Conservation (phyloP, 2,113 vertebrate species). For the Excalfactoria chinensis region DNA sequence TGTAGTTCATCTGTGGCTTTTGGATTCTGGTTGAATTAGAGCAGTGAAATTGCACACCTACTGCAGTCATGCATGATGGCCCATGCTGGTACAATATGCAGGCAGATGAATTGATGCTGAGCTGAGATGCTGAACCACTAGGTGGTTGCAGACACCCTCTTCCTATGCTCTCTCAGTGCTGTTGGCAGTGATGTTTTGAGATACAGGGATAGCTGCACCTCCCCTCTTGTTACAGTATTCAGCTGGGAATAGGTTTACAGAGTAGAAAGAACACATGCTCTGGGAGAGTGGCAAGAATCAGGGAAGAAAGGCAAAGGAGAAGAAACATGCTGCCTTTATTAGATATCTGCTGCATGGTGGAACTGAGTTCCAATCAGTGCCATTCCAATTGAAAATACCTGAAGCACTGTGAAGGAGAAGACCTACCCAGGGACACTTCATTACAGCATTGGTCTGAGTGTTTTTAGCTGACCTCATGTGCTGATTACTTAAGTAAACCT, state of each 20-base stretch:
- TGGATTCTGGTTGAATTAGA: not conserved
- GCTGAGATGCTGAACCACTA: not conserved
- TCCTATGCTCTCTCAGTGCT: not conserved
- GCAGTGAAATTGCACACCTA: rapidly evolving
- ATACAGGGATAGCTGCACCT: not conserved
- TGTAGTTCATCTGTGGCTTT: not conserved
- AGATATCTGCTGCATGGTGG: not conserved
- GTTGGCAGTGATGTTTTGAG: not conserved
- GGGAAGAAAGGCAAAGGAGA: not conserved
- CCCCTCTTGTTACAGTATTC: too few relatives aligned
- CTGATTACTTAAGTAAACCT: not conserved
- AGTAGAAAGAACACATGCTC: not conserved
- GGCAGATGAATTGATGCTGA: not conserved
- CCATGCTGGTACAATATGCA: not conserved
- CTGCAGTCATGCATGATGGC: not conserved
- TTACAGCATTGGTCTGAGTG: not conserved
- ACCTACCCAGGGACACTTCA: not conserved
- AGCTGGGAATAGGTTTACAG: not conserved
- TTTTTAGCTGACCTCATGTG: not conserved
- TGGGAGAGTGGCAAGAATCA: not conserved
- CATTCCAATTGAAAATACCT: not conserved
- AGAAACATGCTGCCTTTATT: not conserved
- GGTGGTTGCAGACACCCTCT: not conserved
- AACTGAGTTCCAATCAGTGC: not conserved
- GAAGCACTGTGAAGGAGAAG: not conserved